Evolutionary conservation across 2,113 vertebrate genomes (phyloP).

Genomic region (Tychaedon coryphoeus): DNA sequence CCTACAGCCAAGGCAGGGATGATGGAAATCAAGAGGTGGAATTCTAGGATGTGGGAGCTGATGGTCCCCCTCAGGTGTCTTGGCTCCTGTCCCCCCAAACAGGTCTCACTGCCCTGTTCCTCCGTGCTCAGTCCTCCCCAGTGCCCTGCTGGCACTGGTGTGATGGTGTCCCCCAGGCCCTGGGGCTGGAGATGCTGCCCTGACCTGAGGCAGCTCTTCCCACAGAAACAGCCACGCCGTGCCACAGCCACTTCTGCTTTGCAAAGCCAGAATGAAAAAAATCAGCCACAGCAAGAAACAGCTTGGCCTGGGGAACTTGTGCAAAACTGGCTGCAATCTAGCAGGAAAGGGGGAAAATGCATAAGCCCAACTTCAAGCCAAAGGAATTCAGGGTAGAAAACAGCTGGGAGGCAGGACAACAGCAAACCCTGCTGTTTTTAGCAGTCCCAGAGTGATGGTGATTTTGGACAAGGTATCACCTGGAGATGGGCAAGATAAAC

Average conservation of each 20-base stretch:
- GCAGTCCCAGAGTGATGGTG: not conserved
- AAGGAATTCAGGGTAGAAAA: not conserved
- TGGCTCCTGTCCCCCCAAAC: fast-evolving
- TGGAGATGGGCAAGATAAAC: not conserved
- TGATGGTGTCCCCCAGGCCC: not conserved
- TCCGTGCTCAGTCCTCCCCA: not conserved
- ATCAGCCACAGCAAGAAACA: fast-evolving
- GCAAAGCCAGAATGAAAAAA: not conserved
- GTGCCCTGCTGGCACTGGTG: not conserved
- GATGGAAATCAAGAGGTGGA: not conserved
- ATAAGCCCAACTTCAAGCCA: not conserved
- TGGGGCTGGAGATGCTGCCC: fast-evolving
- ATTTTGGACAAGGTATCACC: not conserved
- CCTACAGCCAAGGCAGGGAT: not conserved
- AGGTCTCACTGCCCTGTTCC: not conserved
- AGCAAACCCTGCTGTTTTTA: not conserved
- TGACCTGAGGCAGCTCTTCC: not conserved
- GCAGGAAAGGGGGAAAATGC: not conserved
- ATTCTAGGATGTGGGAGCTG: not conserved
- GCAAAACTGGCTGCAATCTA: not conserved
- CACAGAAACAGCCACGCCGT: fast-evolving
- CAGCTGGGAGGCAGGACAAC: not conserved
- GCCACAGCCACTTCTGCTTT: not conserved
- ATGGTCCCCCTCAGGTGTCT: not conserved
- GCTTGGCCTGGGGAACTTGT: fast-evolving